These are phyloP conservation scores for Karalla daura DNA, from an alignment of 2,797 vertebrate species.

Conservation along the genomic window DNA sequence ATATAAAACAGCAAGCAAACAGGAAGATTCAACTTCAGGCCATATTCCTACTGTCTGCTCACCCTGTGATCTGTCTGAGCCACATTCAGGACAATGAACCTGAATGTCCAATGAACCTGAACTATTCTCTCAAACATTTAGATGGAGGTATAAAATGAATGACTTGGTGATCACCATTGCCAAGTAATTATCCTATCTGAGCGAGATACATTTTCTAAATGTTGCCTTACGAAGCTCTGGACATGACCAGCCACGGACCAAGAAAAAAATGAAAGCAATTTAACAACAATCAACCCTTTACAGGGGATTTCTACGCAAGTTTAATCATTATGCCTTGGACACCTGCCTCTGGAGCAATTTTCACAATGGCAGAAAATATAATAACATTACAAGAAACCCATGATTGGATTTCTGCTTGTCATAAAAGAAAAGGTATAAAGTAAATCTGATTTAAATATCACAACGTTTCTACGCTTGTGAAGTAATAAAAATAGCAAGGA, in stretches of 20 bases:
- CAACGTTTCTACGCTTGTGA: background rate
- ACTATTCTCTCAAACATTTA: too few species aligned
- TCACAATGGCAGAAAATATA: conserved; percentile 15
- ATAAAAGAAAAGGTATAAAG: conserved; percentile 26
- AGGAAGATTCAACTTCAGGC: too few species aligned
- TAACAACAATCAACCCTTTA: background rate
- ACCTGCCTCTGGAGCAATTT: conserved; percentile 29
- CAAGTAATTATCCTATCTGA: too few species aligned
- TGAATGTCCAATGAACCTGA: too few species aligned
- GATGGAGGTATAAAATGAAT: too few species aligned
- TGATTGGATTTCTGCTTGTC: conserved; percentile 61
- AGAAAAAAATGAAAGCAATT: conserved; percentile 13
- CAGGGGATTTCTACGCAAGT: conserved; percentile 20
- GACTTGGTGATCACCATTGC: too few species aligned
- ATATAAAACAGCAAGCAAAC: too few species aligned
- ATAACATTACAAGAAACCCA: conserved; percentile 20
- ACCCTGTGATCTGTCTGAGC: too few species aligned
- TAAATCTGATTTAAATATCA: conserved; percentile 44
- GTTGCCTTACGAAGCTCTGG: too few species aligned
- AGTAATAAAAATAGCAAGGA: conserved; percentile 16
- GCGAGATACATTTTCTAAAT: too few species aligned
- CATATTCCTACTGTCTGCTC: too few species aligned
- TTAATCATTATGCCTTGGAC: conserved; percentile 47
- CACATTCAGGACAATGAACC: too few species aligned
- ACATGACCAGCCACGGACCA: background rate